Evolutionary conservation across 1,140 invertebrate genomes (phyloP), one percentile per base, ranked within the genome.

Genomic region (Agrypnia vestita): DNA sequence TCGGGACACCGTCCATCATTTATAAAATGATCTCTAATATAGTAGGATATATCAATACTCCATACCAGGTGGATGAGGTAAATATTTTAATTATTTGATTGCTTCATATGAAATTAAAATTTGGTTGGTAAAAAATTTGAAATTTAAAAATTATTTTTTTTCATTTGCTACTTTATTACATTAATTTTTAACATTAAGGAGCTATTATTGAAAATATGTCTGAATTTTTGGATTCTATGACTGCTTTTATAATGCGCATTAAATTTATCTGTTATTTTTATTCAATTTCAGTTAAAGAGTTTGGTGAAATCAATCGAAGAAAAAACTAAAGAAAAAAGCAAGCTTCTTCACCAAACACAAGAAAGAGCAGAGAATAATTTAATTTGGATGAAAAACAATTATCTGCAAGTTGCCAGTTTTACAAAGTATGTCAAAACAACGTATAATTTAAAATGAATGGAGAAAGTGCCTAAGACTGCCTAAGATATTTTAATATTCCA

Each of bases 311-410:
- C 43, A 25, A 74, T 74, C 25, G 53, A 74, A 49, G 46, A 74
- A 25, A 56, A 19, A 21, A 21, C 51, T 1, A 13, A 55, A 49
- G 51, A 55, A 74, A 56, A 55, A 4, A 55, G 19, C 19, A 8
- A 15, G 19, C 25, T 55, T 15, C 51, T 74, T 13, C 13, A 25
- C 25, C 49, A 74, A 74, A 15, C 71, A 55, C 15, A 21, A 43
- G 71, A 74, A n/a, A 74, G 21, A 19, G 71, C 71, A 11, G 71
- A 74, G n/a, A 74, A 74, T 43, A 74, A 74, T 35, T 35, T 74
- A 8, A 13, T 74, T 11, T 74, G 71, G 71, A 74, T 74, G 71
- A 56, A 53, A 12, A 74, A 74, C 17, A 53, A 51, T 55, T 74
- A 74, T 21, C 4, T 19, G n/a, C 10, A 15, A 4, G 71, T 74